phyloP scores from a whole-genome alignment of 2,888 invertebrate species.

The Tachina fera region DNA sequence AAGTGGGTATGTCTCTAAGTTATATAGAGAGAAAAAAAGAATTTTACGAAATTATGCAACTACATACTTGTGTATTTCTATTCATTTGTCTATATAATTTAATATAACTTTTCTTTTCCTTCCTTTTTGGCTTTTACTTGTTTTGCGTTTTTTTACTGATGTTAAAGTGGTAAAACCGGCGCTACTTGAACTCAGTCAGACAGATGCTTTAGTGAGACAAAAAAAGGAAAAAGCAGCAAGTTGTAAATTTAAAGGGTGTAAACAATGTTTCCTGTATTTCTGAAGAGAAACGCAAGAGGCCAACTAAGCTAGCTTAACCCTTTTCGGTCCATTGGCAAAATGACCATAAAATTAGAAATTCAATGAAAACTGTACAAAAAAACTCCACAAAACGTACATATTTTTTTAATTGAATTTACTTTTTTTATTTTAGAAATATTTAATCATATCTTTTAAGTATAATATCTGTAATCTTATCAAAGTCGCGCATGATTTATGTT shows the following conservation, averaged over 20 bases:
- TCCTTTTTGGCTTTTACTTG: constrained; percentile 13
- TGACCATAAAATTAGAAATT: background rate
- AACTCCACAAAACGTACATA: too few relatives aligned
- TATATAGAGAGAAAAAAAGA: background rate
- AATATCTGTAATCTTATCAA: background rate
- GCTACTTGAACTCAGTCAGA: constrained; percentile 27
- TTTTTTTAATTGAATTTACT: too few relatives aligned
- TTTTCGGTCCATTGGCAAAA: background rate
- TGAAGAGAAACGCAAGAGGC: background rate
- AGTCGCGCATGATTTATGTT: too few relatives aligned
- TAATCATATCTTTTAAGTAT: background rate
- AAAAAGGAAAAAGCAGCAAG: constrained; percentile 25
- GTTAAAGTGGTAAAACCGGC: constrained; percentile 65
- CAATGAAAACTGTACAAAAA: background rate
- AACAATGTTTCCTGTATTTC: constrained; percentile 18
- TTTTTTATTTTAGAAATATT: too few relatives aligned
- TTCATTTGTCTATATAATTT: constrained; percentile 23
- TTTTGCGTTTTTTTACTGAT: constrained; percentile 18
- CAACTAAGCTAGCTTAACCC: constrained; percentile 41
- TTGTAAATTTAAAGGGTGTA: constrained; percentile 51
- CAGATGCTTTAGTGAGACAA: constrained; percentile 22
- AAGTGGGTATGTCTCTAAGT: constrained; percentile 21
- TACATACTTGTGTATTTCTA: background rate
- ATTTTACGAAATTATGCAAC: constrained; percentile 1
- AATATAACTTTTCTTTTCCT: background rate